Evolutionary conservation across 2,797 vertebrate genomes (phyloP).

Genomic region (Pseudochromis fuscus): DNA sequence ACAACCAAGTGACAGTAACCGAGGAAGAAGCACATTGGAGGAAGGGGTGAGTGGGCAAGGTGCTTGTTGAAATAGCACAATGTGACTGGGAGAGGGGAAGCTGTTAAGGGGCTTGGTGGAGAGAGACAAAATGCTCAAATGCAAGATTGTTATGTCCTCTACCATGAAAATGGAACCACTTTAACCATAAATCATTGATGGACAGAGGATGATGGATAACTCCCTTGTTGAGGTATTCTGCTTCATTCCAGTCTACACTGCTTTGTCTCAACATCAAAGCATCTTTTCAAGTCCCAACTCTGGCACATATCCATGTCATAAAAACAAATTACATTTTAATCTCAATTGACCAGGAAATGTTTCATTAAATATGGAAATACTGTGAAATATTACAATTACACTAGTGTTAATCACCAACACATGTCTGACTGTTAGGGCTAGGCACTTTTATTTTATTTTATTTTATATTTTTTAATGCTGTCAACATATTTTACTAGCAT

Average conservation of each 20-base stretch:
- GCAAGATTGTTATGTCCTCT: slow-evolving; percentile 79
- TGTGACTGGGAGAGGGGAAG: slow-evolving; percentile 46
- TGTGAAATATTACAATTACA: slow-evolving; percentile 24
- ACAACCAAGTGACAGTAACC: slow-evolving; percentile 46
- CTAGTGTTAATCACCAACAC: slow-evolving; percentile 27
- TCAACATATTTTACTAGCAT: slow-evolving; percentile 41
- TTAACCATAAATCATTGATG: slow-evolving; percentile 84
- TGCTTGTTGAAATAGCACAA: slow-evolving; percentile 59
- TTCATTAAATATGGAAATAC: slow-evolving; percentile 9
- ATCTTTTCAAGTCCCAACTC: slow-evolving; percentile 18
- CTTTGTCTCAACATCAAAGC: slow-evolving; percentile 51
- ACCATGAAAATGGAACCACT: slow-evolving; percentile 82
- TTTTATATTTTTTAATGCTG: slow-evolving; percentile 19
- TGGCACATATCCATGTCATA: slow-evolving; percentile 13
- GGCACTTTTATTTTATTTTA: not conserved
- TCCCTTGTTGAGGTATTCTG: slow-evolving; percentile 56
- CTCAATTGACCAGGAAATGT: not conserved
- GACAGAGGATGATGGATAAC: slow-evolving; percentile 73
- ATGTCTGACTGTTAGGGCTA: slow-evolving; percentile 14
- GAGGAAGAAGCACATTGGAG: slow-evolving; percentile 27
- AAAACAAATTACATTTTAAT: slow-evolving; percentile 18
- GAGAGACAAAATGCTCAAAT: slow-evolving; percentile 62
- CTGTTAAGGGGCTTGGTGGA: slow-evolving; percentile 49
- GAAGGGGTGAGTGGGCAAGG: slow-evolving; percentile 36
- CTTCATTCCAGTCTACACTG: slow-evolving; percentile 21